phyloP scores from a whole-genome alignment of 2,888 invertebrate species.

The Drosophila mercatorum region DNA sequence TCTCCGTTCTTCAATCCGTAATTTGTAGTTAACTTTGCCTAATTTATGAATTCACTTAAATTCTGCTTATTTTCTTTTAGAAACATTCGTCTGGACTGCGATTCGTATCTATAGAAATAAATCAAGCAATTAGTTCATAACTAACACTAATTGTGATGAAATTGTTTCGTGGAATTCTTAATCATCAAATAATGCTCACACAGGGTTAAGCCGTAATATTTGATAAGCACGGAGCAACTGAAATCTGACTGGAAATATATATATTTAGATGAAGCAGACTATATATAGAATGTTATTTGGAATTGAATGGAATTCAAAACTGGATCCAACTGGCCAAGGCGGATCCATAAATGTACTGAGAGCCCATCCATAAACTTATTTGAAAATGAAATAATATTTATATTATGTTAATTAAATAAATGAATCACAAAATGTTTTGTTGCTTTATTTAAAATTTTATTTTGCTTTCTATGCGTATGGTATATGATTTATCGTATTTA shows the following conservation, averaged over 20 bases:
- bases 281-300: too few relatives aligned
- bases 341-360: too few relatives aligned
- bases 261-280: too few relatives aligned
- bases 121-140: background rate
- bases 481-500: slow-evolving; percentile 53
- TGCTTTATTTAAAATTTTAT: slow-evolving; percentile 63
- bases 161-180: background rate
- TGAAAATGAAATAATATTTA: background rate
- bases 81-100: slow-evolving; percentile 34
- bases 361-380: too few relatives aligned
- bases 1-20: slow-evolving; percentile 58
- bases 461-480: slow-evolving; percentile 48
- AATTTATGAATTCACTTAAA: background rate
- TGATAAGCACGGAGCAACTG: background rate
- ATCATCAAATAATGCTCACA: background rate
- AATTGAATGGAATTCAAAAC: too few relatives aligned
- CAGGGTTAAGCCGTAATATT: background rate
- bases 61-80: slow-evolving; percentile 20
- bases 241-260: too few relatives aligned
- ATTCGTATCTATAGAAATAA: slow-evolving; percentile 4
- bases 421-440: slow-evolving; percentile 6
- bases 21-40: background rate
- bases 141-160: background rate
- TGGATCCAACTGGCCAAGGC: too few relatives aligned
- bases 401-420: background rate